Evolutionary conservation across 2,797 vertebrate genomes (phyloP).

Genomic region (Thunnus albacares): DNA sequence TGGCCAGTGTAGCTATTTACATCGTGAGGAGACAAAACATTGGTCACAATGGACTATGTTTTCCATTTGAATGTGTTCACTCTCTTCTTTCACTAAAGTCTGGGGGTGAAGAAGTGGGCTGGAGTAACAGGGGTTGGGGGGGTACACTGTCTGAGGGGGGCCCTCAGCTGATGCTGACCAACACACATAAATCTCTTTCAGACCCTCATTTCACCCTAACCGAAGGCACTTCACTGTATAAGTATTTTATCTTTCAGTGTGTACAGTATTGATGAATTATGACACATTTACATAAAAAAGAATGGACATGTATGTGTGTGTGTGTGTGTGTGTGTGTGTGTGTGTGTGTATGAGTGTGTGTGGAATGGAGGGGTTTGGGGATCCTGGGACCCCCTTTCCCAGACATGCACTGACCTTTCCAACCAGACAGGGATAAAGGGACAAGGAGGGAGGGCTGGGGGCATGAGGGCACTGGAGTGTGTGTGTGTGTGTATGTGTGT

Average conservation of each 20-base stretch:
- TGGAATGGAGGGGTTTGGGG: slow-evolving; percentile 76
- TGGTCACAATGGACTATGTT: slow-evolving; percentile 76
- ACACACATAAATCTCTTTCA: slow-evolving; percentile 84
- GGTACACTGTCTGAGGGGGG: slow-evolving; percentile 78
- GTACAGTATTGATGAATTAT: slow-evolving; percentile 88
- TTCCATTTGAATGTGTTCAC: slow-evolving; percentile 84
- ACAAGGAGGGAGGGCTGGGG: slow-evolving; percentile 79
- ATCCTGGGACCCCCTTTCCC: slow-evolving; percentile 95
- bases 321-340: slow-evolving; percentile 12
- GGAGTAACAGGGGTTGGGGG: slow-evolving; percentile 32
- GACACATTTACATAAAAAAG: slow-evolving; percentile 88
- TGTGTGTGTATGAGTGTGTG: slow-evolving; percentile 36
- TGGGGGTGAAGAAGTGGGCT: slow-evolving; percentile 27
- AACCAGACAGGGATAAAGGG: slow-evolving; percentile 95
- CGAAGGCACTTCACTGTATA: slow-evolving; percentile 63
- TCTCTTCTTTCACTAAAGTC: slow-evolving; percentile 71
- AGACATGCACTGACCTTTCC: slow-evolving; percentile 98
- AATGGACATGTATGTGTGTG: slow-evolving; percentile 51
- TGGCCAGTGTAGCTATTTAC: slow-evolving; percentile 78
- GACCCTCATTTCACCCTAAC: slow-evolving; percentile 49
- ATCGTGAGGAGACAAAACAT: slow-evolving; percentile 78
- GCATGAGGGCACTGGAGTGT: slow-evolving; percentile 69
- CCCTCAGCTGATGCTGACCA: slow-evolving; percentile 90
- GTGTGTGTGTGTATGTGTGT: slow-evolving; percentile 50
- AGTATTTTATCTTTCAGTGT: slow-evolving; percentile 82